phyloP scores from a whole-genome alignment of 2,797 vertebrate species.

The Sebastes cheni region DNA sequence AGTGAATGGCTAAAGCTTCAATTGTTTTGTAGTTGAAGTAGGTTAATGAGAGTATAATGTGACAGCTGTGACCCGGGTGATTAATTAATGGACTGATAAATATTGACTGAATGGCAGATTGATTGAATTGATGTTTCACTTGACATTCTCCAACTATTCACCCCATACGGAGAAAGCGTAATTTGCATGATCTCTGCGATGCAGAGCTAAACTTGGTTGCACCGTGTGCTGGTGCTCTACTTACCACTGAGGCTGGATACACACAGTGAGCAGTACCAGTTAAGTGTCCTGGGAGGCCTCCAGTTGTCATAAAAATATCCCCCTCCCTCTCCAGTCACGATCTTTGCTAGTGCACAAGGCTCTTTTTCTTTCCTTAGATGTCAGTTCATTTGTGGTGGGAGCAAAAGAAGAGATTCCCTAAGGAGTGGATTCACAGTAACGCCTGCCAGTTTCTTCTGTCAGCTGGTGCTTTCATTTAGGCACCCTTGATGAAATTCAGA shows the following conservation, averaged over 20 bases:
- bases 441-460: slow-evolving; percentile 76
- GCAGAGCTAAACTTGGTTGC: slow-evolving; percentile 40
- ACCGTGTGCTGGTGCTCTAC: slow-evolving; percentile 48
- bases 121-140: slow-evolving; percentile 56
- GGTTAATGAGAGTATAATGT: slow-evolving; percentile 60
- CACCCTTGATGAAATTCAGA: slow-evolving; percentile 66
- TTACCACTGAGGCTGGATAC: slow-evolving; percentile 50
- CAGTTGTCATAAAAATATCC: slow-evolving; percentile 66
- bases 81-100: slow-evolving; percentile 57
- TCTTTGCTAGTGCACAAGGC: slow-evolving; percentile 66
- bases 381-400: slow-evolving; percentile 75
- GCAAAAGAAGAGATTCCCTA: slow-evolving; percentile 72
- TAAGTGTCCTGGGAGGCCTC: slow-evolving; percentile 68
- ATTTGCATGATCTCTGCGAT: slow-evolving; percentile 31
- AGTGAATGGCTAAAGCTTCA: slow-evolving; percentile 30
- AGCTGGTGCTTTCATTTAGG: slow-evolving; percentile 74
- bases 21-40: slow-evolving; percentile 51
- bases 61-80: slow-evolving; percentile 53
- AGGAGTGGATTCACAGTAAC: slow-evolving; percentile 72
- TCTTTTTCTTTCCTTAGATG: slow-evolving; percentile 74
- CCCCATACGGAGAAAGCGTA: slow-evolving; percentile 10
- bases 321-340: slow-evolving; percentile 54
- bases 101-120: slow-evolving; percentile 62
- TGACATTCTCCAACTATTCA: slow-evolving; percentile 30
- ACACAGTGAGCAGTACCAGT: slow-evolving; percentile 56